Base-by-base conservation (phyloP, 2,113 vertebrate species). In the Pongo abelii region DNA sequence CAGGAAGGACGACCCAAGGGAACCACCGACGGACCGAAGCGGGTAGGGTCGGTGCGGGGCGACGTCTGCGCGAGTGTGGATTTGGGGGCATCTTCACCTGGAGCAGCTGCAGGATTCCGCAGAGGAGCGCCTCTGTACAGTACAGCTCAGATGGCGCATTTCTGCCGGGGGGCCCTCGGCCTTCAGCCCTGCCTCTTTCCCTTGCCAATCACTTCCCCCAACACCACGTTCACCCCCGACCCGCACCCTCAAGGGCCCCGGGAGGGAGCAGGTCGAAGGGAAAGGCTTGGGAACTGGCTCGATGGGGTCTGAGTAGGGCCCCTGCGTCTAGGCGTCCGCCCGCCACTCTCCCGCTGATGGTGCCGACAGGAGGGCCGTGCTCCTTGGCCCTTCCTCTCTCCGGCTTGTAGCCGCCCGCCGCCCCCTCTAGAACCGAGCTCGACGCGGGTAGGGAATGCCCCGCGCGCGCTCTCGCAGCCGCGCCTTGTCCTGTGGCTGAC, bases 1-100 rank as follows among this genome's bases (percentile, higher is more conserved):
- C 93, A 77, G 96, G 95, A 90, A 95, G 96, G 88, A 70, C 27
- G 4, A 67, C 70, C 57, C 16, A 9, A 3, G 87, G 38, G 84
- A 91, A 46, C 20, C 4, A 8, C 86, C 27, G 3, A 2, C 13
- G 2, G 14, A 23, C 27, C 3, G 1, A 27, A 43, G 46, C 1
- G 43, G 67, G 18, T 20, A 6, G 46, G 70, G 23, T 18, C 2
- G 16, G 32, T 64, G 1, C 38, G 0, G 55, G 89, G 77, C 72
- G 77, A 57, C 22, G 23, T 38, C 18, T 4, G 69, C 30, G 72
- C 67, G 17, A 40, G 40, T 5, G 69, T 25, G 48, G 72, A 3
- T 35, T 59, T 61, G 6, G 57, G 59, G 85, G 81, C 32, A 74
- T 32, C 91, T 80, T 38, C 69, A 32, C 52, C 48, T 30, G 52